These are phyloP conservation scores for Atherinosoma microstoma DNA, from an alignment of 2,797 vertebrate genomes.

Conservation along the genomic window DNA sequence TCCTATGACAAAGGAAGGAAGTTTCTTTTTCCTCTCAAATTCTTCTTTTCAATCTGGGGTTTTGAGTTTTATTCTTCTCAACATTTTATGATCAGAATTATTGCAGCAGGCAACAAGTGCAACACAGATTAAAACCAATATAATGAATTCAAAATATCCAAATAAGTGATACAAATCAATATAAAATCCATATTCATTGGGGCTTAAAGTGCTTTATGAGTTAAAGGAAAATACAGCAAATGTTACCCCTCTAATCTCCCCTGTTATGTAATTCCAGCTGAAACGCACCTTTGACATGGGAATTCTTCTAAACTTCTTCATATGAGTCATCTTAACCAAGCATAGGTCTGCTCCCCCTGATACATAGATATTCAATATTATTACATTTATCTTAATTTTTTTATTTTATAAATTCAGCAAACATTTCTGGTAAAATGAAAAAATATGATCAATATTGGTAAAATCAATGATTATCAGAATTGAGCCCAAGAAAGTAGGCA, in stretches of 20 bases:
- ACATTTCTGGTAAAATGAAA: background rate
- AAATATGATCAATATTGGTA: background rate
- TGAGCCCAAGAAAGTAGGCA: background rate
- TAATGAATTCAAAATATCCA: no score
- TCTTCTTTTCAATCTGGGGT: no score
- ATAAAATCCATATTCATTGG: no score
- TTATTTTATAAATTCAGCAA: background rate
- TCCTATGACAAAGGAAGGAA: no score
- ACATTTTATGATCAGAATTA: no score
- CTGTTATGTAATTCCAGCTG: background rate
- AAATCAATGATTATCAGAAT: background rate
- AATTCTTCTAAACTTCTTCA: slow-evolving; percentile 76
- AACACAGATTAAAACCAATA: no score
- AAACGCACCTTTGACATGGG: slow-evolving; percentile 83
- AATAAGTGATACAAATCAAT: no score
- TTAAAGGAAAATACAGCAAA: background rate
- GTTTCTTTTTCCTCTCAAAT: no score
- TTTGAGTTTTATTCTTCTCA: no score
- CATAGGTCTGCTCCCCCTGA: background rate
- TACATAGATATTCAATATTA: background rate
- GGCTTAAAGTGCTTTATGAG: no score
- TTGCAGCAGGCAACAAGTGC: no score
- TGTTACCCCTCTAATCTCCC: background rate
- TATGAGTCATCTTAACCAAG: slow-evolving; percentile 74
- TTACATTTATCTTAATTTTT: background rate